phyloP scores from a whole-genome alignment of 2,113 vertebrate species.

The Oryzias melastigma region DNA sequence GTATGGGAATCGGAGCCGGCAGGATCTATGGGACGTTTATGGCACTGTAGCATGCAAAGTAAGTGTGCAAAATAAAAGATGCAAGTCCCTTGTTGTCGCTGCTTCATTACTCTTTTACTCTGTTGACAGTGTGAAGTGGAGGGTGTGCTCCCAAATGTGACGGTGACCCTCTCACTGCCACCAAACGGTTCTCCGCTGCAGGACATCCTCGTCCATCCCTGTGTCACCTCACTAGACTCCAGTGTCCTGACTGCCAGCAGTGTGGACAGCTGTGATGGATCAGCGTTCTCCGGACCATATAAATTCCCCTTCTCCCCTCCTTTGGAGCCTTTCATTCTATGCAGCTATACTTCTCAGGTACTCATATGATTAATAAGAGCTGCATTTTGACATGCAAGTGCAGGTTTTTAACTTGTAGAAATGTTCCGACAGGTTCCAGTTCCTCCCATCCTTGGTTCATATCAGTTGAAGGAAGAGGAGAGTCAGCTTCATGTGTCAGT shows the following conservation, averaged over 20 bases:
- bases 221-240: slow-evolving; percentile 88
- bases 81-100: background rate
- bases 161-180: slow-evolving; percentile 85
- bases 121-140: slow-evolving; percentile 88
- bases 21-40: slow-evolving; percentile 90
- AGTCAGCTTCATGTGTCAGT: slow-evolving; percentile 80
- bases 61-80: slow-evolving; percentile 24
- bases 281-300: slow-evolving; percentile 89
- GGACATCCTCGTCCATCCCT: slow-evolving; percentile 90
- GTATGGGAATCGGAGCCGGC: slow-evolving; percentile 81
- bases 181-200: slow-evolving; percentile 90
- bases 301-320: slow-evolving; percentile 93
- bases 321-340: slow-evolving; percentile 87
- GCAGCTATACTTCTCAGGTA: slow-evolving; percentile 93
- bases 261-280: slow-evolving; percentile 80
- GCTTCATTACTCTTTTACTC: background rate
- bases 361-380: background rate
- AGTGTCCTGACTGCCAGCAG: slow-evolving; percentile 87
- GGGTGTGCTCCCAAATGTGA: slow-evolving; percentile 87
- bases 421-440: slow-evolving; percentile 84
- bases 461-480: slow-evolving; percentile 84
- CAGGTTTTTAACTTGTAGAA: background rate
- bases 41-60: slow-evolving; percentile 93
- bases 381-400: background rate
- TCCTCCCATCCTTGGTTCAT: slow-evolving; percentile 90